Percentiles rank a stretch among this genome's conserved stretches.
Evolutionary conservation across 2,113 vertebrate species (phyloP).

Genomic region (Marmota flaviventris): DNA sequence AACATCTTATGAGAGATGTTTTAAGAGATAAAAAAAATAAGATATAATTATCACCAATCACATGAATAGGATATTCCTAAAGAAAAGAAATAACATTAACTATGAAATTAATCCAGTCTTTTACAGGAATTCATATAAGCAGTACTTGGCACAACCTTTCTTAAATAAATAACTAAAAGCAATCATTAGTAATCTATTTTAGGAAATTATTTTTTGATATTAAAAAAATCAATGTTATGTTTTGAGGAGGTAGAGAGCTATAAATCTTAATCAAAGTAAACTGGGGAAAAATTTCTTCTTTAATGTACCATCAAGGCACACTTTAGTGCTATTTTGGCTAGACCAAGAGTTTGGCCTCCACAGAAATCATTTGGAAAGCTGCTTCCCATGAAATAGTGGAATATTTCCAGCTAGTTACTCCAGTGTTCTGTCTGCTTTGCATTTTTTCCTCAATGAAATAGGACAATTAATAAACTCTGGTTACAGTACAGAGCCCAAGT

Average conservation of each 20-base stretch:
- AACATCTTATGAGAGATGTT: constrained; percentile 32
- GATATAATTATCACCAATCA: not conserved
- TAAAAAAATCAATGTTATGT: constrained; percentile 72
- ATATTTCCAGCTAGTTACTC: constrained; percentile 70
- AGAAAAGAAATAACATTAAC: constrained; percentile 30
- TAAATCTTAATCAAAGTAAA: constrained; percentile 76
- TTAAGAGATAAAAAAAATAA: constrained; percentile 57
- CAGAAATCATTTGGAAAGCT: constrained; percentile 67
- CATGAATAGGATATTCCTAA: constrained; percentile 43
- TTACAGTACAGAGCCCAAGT: constrained; percentile 66
- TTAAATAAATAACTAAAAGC: constrained; percentile 67
- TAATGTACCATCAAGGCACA: constrained; percentile 60
- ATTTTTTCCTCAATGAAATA: constrained; percentile 82
- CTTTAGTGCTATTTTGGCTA: constrained; percentile 46
- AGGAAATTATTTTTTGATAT: constrained; percentile 69
- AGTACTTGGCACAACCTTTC: constrained; percentile 29
- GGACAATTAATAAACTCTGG: constrained; percentile 82
- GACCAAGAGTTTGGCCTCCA: not conserved
- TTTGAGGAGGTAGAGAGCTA: not conserved
- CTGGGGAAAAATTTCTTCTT: constrained; percentile 53
- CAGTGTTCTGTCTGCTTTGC: constrained; percentile 72
- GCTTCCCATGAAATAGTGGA: constrained; percentile 76
- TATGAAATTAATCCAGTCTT: constrained; percentile 56
- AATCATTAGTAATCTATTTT: constrained; percentile 61
- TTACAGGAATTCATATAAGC: constrained; percentile 68